phyloP scores from a whole-genome alignment of 2,113 vertebrate genomes.

The Pardalotus punctatus region DNA sequence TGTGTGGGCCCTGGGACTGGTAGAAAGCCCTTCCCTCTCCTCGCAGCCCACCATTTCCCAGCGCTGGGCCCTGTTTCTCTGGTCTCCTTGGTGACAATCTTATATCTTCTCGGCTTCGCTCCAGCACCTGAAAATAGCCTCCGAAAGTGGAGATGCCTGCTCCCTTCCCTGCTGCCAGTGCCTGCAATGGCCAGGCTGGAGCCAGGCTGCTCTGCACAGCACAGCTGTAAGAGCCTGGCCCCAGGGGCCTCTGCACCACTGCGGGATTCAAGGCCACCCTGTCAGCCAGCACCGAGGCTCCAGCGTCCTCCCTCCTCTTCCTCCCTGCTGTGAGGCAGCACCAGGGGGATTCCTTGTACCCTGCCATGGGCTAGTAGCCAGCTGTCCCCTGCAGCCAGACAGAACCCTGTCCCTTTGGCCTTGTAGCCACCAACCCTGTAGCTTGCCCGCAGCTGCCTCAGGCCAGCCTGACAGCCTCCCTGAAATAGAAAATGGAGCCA shows the following conservation, averaged over 20 bases:
- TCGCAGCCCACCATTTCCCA: neutral
- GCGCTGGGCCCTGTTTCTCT: neutral
- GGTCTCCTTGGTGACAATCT: slow-evolving; percentile 63
- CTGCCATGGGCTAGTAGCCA: accelerated
- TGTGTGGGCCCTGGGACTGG: neutral
- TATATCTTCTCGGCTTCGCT: slow-evolving; percentile 45
- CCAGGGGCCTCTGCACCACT: neutral
- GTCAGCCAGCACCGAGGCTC: neutral
- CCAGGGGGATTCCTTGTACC: neutral
- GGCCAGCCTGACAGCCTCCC: neutral
- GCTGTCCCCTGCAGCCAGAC: neutral
- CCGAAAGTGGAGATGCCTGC: slow-evolving; percentile 59
- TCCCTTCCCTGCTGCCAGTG: neutral
- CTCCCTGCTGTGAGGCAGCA: neutral
- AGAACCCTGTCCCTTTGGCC: neutral
- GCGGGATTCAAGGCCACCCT: accelerated
- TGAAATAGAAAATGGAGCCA: neutral
- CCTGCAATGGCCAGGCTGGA: neutral
- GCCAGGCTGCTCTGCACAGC: neutral
- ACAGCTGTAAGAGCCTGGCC: neutral
- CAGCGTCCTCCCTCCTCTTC: neutral
- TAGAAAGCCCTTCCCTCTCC: neutral
- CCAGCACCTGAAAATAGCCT: slow-evolving; percentile 62
- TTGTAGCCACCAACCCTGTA: neutral
- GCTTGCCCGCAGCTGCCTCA: neutral